Evolutionary conservation across 1,140 invertebrate genomes (phyloP), one percentile per base, ranked within the genome.

Genomic region (Neuroterus valhalla): DNA sequence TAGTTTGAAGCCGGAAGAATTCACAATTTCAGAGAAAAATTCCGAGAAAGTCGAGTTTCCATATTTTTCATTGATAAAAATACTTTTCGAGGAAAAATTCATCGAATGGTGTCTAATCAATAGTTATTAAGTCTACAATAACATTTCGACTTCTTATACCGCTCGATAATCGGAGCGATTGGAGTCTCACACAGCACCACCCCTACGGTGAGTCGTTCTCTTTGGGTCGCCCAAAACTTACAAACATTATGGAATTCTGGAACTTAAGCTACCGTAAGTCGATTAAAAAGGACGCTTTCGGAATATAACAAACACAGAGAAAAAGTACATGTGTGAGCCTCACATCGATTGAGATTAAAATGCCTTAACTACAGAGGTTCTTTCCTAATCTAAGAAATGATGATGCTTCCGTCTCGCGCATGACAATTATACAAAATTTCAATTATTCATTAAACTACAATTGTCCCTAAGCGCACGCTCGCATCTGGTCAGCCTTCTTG

Each of bases 401-500:
- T 26, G 23, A 55, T 55, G 23, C 23, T 55, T 19, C 15, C 21
- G 26, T 11, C 19, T 55, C 23, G 52, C 52, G 14, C 19, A 55
- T 55, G 19, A 55, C 19, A 55, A 26, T 26, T 55, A 26, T 23
- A 55, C 21, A 55, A 21, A 55, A 55, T 26, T 55, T 23, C 23
- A 23, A 55, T 55, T 55, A 55, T 55, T 55, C 19, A 55, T 55
- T 55, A 23, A 55, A 55, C 52, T 55, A 55, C 52, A 55, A 55
- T 23, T 55, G 52, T 55, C 52, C 23, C 19, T 55, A 55, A 55
- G 26, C 14, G 23, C 52, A 55, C 21, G 26, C 52, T 26, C 52
- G 21, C 15, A 31, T 26, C 12, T 26, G 19, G 52, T 5, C 23
- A 26, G 52, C 52, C 52, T 55, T 55, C 19, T 55, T 26, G 26